Evolutionary conservation across 2,113 vertebrate species (phyloP).

Genomic region (Nesogale talazaci): DNA sequence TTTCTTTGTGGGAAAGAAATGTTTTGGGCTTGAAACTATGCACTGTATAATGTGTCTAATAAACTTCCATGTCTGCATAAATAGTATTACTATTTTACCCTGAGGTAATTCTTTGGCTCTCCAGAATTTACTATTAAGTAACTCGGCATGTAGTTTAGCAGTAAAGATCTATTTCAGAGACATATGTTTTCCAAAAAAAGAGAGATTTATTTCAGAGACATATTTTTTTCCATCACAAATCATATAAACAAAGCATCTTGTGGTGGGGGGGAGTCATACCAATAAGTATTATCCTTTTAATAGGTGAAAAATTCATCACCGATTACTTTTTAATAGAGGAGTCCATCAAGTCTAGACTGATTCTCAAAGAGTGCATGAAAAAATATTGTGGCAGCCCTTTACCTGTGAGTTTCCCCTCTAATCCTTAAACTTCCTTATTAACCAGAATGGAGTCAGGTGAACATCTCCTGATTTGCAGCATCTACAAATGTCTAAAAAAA

Average conservation of each 20-base stretch:
- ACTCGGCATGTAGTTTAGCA: neutral
- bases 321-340: neutral
- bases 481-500: neutral
- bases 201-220: constrained; percentile 26
- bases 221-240: constrained; percentile 28
- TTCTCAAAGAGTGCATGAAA: neutral
- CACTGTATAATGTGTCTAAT: neutral
- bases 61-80: neutral
- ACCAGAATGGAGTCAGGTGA: neutral
- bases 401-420: neutral
- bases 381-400: neutral
- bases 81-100: neutral
- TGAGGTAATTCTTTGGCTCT: neutral
- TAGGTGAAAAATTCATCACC: neutral
- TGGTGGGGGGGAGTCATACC: neutral
- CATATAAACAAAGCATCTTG: constrained; percentile 1
- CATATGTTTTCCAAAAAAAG: no score
- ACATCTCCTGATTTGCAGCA: neutral
- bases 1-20: constrained; percentile 39
- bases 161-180: constrained; percentile 13
- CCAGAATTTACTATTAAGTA: constrained; percentile 32
- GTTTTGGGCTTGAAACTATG: constrained; percentile 7
- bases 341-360: neutral
- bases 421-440: constrained; percentile 13
- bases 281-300: neutral